Evolutionary conservation across 2,113 vertebrate species (phyloP), one percentile per base, ranked within the genome.

Genomic region (Chrysochloris asiatica): DNA sequence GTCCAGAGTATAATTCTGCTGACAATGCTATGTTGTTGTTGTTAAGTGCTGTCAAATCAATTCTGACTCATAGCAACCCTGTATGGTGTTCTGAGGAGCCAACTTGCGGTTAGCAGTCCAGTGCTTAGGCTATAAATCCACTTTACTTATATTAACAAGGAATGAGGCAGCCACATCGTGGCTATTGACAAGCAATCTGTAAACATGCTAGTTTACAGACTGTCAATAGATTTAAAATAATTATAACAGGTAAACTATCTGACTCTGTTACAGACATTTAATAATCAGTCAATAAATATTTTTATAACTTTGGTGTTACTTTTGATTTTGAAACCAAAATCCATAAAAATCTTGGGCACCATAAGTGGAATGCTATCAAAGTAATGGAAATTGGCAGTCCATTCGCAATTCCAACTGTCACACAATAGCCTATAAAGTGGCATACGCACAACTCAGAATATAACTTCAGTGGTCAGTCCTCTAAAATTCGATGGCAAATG

Each of bases 401-500:
- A 21, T 78, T 73, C 67, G 83, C 10, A 43, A 45, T 67, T 76
- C 8, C 75, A 89, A 50, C 54, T 56, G 50, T 85, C 75, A 82
- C n/a, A 86, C 1, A 50, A 38, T 50, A 61, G 36, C 26, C 45
- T 47, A 11, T 89, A 59, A 89, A 88, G 30, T 56, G 14, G 4
- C 2, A 8, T 75, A 19, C 59, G 22, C 77, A 71, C 72, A 61
- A 56, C 75, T 73, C 5, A 38, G 77, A 88, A 65, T 67, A 93
- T 90, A 79, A 91, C 13, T 52, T 63, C 38, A 86, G 65, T 81
- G 83, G 93, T 65, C 89, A 82, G 83, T 89, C 48, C n/a, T 92
- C 63, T 95, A 61, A 94, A 73, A 90, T 95, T 86, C 80, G 90
- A 56, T 54, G 61, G n/a, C 30, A 95, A 93, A 93, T 92, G 73